Base-by-base conservation (phyloP, 2,113 vertebrate genomes). In the Limanda limanda region DNA sequence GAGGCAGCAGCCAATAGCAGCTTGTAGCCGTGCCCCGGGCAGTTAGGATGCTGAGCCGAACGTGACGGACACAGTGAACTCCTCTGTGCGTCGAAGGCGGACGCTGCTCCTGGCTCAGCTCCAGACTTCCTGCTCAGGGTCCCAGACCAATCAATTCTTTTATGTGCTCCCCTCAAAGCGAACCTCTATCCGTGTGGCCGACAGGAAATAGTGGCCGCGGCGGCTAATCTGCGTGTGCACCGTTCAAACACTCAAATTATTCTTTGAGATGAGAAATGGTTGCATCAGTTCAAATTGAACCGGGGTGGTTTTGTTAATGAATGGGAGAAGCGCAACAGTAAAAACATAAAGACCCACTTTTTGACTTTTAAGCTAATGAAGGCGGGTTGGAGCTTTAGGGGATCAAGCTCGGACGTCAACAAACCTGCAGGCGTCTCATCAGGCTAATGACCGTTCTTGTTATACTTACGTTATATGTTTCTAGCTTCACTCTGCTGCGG, bases 401-500 rank as follows among this genome's bases (percentile, higher is more conserved):
- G 35, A 18, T 18, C 1, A 60, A 20, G 15, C 27, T 27, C 25
- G 31, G 3, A 27, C 40, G 5, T 45, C n/a, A 37, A 59, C 55
- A 58, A 23, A 71, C 40, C 31, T 0, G 0, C 0, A 7, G 40
- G 24, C 42, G 31, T 76, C 67, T 40, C 17, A 57, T 62, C 61
- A 17, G 17, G 51, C 18, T 21, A 5, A 70, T 74, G 58, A 63
- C 5, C n/a, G 21, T 40, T 35, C 13, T 17, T 20, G 9, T 40
- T 80, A 42, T 70, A 96, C 98, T 97, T 88, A 99, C 98, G 0
- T 99, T 99, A 89, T 97, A 99, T 0, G 96, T 99, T 91, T 99
- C 98, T 57, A 98, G 88, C 82, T 99, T 99, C 74, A 98, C 95
- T 83, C 98, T 87, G 93, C 96, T 96, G 68, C 90, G 96, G 94